Evolutionary conservation across 2,797 vertebrate genomes (phyloP), one percentile per base, ranked within the genome.

Genomic region (Petrocephalus sullivani): DNA sequence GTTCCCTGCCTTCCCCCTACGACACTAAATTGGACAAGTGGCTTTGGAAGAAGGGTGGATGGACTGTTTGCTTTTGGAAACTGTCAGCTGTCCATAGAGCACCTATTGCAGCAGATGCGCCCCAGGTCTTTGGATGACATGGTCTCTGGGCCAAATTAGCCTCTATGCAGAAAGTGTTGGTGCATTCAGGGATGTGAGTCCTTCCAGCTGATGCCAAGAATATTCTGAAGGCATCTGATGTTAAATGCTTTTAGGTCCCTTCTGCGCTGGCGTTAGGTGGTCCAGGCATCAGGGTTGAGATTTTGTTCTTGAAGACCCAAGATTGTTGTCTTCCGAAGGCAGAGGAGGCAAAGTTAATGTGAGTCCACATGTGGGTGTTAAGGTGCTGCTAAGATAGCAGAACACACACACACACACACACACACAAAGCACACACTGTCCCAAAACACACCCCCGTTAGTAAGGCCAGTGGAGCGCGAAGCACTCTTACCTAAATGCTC

Each of bases 401-500:
- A 51, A 9, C 6, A 7, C 41, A 46, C 41, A 46, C 41, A 46
- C 4, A 41, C 41, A 46, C 41, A 67, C 41, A 46, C 41, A 46
- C 41, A 46, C 4, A 46, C 41, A 46, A 3, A 67, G 61, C 61
- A 67, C 23, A 67, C 10, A 10, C 61, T 67, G n/a, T 82, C 19
- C 51, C 75, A 12, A 41, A 37, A 41, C 71, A 81, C n/a, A 12
- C 75, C 41, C 41, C 33, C 2, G 16, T 33, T 2, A 33, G 37
- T 0, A 41, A 46, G 46, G 21, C 51, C 37, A 21, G 61, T 16
- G 46, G 78, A 54, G 83, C 53, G 12, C 23, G 83, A 71, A 54
- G 58, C 16, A 37, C 1, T 87, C 91, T 88, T 92, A 98, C 97
- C 92, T 93, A 92, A 97, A 86, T 0, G 93, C 92, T 6, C 90